phyloP scores from a whole-genome alignment of 2,113 vertebrate genomes.

The Elgaria multicarinata region DNA sequence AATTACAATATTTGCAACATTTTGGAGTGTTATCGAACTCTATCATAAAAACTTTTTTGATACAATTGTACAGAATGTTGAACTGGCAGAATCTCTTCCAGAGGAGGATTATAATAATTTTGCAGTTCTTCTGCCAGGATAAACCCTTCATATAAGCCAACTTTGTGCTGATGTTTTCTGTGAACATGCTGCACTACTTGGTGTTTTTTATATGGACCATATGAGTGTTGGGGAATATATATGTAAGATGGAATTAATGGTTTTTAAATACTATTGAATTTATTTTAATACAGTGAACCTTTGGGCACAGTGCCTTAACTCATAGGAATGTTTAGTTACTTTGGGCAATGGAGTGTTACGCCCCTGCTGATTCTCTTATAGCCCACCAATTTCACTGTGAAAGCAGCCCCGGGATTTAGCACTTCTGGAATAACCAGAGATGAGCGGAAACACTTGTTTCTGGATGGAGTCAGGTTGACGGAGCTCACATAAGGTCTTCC shows the following conservation, averaged over 20 bases:
- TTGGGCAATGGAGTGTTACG: no score
- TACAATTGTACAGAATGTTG: not conserved
- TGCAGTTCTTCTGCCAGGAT: not conserved
- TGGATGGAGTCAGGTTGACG: no score
- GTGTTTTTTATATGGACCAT: not conserved
- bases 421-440: no score
- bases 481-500: no score
- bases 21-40: not conserved
- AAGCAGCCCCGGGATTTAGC: no score
- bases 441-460: no score
- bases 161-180: not conserved
- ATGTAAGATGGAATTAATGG: not conserved
- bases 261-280: not conserved
- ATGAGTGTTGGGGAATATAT: not conserved
- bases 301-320: not conserved
- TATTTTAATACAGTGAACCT: slow-evolving; percentile 7
- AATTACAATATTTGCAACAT: not conserved
- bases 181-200: not conserved
- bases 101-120: not conserved
- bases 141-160: not conserved
- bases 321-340: not conserved
- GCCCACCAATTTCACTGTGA: no score
- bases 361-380: no score
- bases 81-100: not conserved
- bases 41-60: not conserved